Base-by-base conservation (phyloP, 1,140 invertebrate species). In the Philotrypesis tridentata region DNA sequence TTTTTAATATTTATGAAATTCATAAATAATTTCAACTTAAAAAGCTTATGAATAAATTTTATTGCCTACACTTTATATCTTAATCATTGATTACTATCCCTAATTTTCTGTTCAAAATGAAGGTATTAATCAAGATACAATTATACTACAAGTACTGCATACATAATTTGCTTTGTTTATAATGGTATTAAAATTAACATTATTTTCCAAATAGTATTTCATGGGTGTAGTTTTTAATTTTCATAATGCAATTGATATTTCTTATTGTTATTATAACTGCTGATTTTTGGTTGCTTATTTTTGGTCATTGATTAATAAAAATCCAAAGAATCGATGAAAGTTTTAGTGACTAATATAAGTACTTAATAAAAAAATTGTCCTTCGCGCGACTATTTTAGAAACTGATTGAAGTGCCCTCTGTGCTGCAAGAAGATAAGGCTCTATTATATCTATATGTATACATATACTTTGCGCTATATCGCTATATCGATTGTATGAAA, bases 11-110 rank as follows among this genome's bases (percentile, higher is more conserved):
- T 77, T 63, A 77, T 77, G 61, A 81, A 23, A 70, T 80, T 80
- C 43, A 74, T 80, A 72, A 80, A 71, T 79, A 80, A 79, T 80
- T 80, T 65, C 11, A 43, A 72, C 63, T 71, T 61, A 71, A 71
- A 37, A 78, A 68, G 65, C 68, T 71, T 79, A 55, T 79, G 55
- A 79, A 79, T 79, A 79, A 79, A 79, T 71, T 68, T 40, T 25
- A 40, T 71, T 37, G 29, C 60, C 29, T 60, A 71, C 17, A 43
- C 33, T 40, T 25, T 33, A 8, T 29, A n/a, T 37, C 25, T 65
- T 70, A 23, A 29, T 72, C 33, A 63, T 79, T 79, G 29, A 79
- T 70, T 2, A 3, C 0, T n/a, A 55, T 7, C 48, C 48, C 17
- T 55, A n/a, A 55, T 6, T 8, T 21, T 55, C 3, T 1, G 4